Evolutionary conservation across 2,797 vertebrate genomes (phyloP), one percentile per base, ranked within the genome.

Genomic region (Syngnathus acus): DNA sequence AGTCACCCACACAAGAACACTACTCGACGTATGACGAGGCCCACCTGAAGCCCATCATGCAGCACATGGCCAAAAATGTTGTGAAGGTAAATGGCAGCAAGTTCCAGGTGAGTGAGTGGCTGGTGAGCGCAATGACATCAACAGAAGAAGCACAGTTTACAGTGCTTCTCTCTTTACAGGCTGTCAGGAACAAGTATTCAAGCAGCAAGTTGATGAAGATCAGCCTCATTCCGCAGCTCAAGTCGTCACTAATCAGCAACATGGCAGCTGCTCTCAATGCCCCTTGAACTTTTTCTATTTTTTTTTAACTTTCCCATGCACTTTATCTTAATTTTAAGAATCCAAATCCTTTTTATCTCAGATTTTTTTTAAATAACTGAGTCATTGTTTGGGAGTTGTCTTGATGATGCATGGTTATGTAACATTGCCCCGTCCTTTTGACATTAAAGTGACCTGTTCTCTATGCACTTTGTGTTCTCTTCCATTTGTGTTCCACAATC

Each of bases 141-240:
- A 26, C 9, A 17, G 10, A 3, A n/a, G 19, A 53, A 40, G 7
- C 19, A 0, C 37, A 17, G 6, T 21, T 5, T 17, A 7, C 38
- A 9, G n/a, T 23, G 2, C n/a, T 21, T 14, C 38, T 48, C 51
- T 42, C 2, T 54, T 53, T 65, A 3, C 84, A 99, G 97, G 92
- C 95, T 2, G 70, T 96, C 65, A 95, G 83, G 89, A 95, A 89
- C 70, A 99, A 99, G 68, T 98, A 96, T 40, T 91, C 93, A 0
- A 94, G 93, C 85, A 89, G 87, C 77, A 94, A 89, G 54, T 89
- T 96, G 47, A 84, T 96, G 92, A 91, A 83, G 76, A 91, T 96
- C 82, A 94, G 95, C 84, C 90, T 90, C 1, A 74, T 94, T 5
- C 90, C 94, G 65, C 92, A 95, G 70, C 91, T 99, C 45, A 90